Evolutionary conservation across 2,888 invertebrate genomes (phyloP), one percentile per base, ranked within the genome.

Genomic region (Gonocerus acuteangulatus): DNA sequence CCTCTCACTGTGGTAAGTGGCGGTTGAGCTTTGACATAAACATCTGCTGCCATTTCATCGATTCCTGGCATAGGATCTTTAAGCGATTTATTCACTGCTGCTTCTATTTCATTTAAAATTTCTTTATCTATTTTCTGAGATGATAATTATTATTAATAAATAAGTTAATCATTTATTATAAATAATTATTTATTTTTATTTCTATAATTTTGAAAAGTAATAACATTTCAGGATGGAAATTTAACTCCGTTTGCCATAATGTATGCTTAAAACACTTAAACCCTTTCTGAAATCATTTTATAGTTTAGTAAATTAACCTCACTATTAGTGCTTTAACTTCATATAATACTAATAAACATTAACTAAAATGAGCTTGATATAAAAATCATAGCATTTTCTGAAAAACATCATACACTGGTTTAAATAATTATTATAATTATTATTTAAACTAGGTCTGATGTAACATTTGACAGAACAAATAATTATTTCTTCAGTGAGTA

Each of bases 41-140:
- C 81, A 74, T 95, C 89, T 1, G 82, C 83, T 67, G 86, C 80
- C 2, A 95, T 77, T 72, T 92, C 92, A 57, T 84, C 83, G 0
- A 82, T 15, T 0, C 83, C 81, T 54, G 91, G 80, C 75, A 94
- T 92, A n/a, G 83, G 76, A 66, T 93, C 94, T 3, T 78, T 68
- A 71, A 87, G 89, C 1, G 93, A 85, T 27, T 77, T 73, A 69
- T 85, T 85, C 2, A 85, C 83, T 0, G 89, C 92, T 63, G 88
- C 90, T 72, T 96, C 95, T 0, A 99, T 84, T 67, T 82, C 82
- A 69, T 85, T 83, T 61, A 90, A 84, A 15, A 95, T 87, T 72
- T 86, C 86, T n/a, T 78, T 77, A 71, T 97, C 96, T 69, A 96
- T 83, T 52, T 48, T 52, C 59, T 62, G 62, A 9, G 54, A 62